A percentile compares a stretch with the other conserved stretches of the same genome.
Evolutionary conservation across 2,888 invertebrate genomes (phyloP).

Genomic region (Diogma glabrata): DNA sequence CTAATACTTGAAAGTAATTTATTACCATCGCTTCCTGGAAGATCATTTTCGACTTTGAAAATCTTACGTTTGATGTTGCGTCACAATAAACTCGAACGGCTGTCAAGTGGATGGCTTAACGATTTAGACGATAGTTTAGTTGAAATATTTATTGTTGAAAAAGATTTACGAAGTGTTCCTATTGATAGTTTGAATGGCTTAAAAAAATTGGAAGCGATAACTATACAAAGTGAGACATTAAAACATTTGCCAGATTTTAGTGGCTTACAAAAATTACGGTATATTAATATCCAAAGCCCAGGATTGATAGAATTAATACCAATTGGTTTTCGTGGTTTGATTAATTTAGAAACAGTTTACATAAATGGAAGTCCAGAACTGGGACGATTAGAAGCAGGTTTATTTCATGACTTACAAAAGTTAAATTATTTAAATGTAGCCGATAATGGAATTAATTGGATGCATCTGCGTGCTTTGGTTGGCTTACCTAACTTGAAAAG

Average conservation of each 20-base stretch:
- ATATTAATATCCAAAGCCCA: constrained; percentile 59
- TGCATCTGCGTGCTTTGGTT: constrained; percentile 62
- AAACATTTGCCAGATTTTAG: constrained; percentile 64
- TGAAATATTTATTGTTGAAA: constrained; percentile 77
- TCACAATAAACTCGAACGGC: constrained; percentile 69
- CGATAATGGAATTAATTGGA: constrained; percentile 60
- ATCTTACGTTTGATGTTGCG: constrained; percentile 70
- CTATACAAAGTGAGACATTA: constrained; percentile 64
- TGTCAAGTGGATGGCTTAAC: constrained; percentile 70
- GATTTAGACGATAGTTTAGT: constrained; percentile 64
- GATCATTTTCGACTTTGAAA: constrained; percentile 63
- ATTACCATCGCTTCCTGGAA: constrained; percentile 72
- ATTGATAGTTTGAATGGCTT: constrained; percentile 64
- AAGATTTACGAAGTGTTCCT: constrained; percentile 65
- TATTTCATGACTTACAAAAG: constrained; percentile 56
- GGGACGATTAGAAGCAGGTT: constrained; percentile 56
- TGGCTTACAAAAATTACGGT: constrained; percentile 57
- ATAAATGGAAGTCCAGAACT: constrained; percentile 58
- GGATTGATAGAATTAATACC: constrained; percentile 54
- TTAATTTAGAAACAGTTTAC: constrained; percentile 61
- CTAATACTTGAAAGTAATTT: constrained; percentile 80
- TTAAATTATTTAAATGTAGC: constrained; percentile 63
- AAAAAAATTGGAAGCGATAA: constrained; percentile 68
- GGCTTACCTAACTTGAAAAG: constrained; percentile 58
- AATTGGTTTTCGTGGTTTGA: constrained; percentile 56